Evolutionary conservation across 2,888 invertebrate species (phyloP).

Genomic region (Blomia tropicalis): DNA sequence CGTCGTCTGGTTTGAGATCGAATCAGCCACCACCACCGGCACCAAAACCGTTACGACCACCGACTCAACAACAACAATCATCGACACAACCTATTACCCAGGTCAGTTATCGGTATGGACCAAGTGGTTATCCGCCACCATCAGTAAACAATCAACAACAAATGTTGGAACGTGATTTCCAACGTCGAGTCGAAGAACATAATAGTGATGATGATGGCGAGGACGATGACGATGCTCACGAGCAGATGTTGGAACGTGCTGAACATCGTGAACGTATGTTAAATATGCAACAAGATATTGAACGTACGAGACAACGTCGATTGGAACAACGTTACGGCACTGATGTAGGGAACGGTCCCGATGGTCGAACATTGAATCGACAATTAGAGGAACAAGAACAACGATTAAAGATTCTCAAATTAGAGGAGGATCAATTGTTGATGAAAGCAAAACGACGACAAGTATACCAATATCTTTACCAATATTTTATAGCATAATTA

Average conservation of each 20-base stretch:
- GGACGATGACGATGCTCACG: constrained; percentile 43
- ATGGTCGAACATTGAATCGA: constrained; percentile 32
- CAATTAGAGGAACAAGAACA: constrained; percentile 33
- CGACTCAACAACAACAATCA: constrained; percentile 14
- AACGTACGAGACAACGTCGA: constrained; percentile 34
- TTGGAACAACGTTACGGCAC: constrained; percentile 19
- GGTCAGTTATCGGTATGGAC: constrained; percentile 30
- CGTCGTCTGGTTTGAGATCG: too few species aligned
- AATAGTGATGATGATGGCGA: constrained; percentile 44
- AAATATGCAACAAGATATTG: constrained; percentile 38
- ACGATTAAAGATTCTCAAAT: constrained; percentile 33
- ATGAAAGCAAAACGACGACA: constrained; percentile 38
- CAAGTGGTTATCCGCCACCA: constrained; percentile 30
- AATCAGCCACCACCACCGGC: constrained; percentile 11
- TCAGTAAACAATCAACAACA: constrained; percentile 36
- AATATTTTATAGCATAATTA: constrained; percentile 12
- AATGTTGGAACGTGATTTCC: constrained; percentile 81
- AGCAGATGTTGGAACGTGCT: constrained; percentile 39
- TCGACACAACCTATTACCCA: constrained; percentile 17
- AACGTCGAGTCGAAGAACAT: constrained; percentile 60
- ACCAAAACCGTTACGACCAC: constrained; percentile 27
- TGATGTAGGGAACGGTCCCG: constrained; percentile 32
- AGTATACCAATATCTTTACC: constrained; percentile 29
- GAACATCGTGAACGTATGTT: constrained; percentile 36
- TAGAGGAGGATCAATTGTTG: constrained; percentile 36